Evolutionary conservation across 2,113 vertebrate genomes (phyloP).

Genomic region (Parotia lawesii): DNA sequence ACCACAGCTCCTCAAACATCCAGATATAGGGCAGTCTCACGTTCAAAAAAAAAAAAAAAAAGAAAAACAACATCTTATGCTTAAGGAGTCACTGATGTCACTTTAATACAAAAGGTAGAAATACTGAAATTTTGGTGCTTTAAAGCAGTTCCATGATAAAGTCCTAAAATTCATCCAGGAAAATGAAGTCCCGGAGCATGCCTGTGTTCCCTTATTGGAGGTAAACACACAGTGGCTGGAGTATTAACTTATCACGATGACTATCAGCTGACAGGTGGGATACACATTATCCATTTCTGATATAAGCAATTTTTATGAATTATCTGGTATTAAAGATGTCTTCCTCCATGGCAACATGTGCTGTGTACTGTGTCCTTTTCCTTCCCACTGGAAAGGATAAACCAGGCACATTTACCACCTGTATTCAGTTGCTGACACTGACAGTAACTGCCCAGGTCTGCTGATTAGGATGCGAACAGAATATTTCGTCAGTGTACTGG

Average conservation of each 20-base stretch:
- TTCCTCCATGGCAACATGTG: not conserved
- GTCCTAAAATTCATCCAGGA: not conserved
- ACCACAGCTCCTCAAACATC: not conserved
- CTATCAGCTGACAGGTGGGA: not conserved
- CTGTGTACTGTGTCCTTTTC: not conserved
- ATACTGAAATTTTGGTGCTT: not conserved
- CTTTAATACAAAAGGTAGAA: not conserved
- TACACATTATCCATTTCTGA: not conserved
- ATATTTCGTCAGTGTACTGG: not conserved
- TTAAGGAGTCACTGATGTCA: not conserved
- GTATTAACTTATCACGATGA: rapidly evolving
- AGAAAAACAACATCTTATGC: not conserved
- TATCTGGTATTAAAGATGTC: not conserved
- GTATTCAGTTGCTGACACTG: not conserved
- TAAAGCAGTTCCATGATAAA: not conserved
- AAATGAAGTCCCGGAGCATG: not conserved
- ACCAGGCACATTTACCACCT: not conserved
- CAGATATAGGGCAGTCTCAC: not conserved
- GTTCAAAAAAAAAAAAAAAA: not conserved
- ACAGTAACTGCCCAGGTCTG: not conserved
- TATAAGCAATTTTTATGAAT: not conserved
- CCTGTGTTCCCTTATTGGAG: not conserved
- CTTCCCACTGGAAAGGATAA: not conserved
- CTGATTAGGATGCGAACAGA: not conserved
- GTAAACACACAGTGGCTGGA: not conserved